Base-by-base conservation (phyloP, 2,888 invertebrate species). In the Agrochola litura region DNA sequence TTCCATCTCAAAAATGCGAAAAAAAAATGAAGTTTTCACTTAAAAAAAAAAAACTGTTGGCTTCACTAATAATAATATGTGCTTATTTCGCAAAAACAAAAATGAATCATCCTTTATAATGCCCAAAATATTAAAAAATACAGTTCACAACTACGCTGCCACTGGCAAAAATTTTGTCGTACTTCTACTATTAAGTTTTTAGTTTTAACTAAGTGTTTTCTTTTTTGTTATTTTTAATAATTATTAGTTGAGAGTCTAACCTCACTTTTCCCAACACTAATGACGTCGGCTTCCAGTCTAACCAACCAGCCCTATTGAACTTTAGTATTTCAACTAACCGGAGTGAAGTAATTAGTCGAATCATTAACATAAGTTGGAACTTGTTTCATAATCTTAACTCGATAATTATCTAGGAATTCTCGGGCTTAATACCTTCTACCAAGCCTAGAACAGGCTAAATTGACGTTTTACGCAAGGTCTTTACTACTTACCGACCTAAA, bases 311-410 rank as follows among this genome's bases (percentile, higher is more conserved):
- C n/a, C 19, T 30, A 3, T 71, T 30, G 0, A 30, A 6, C 12
- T 43, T 72, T 16, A 19, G 0, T 43, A 52, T 43, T 75, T 74
- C 10, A 52, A 60, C 22, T 43, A n/a, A 30, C 6, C 49, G 3
- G 19, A 54, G 22, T 61, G n/a, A 37, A 61, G 2, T 43, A 81
- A 76, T 70, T 19, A 58, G 0, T 37, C 1, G 58, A 58, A 58
- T 22, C n/a, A 58, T 66, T 67, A 37, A 25, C 25, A 71, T 64
- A 58, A 37, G 14, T 22, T 63, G 22, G 19, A 71, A 81, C 70
- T 65, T 25, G 77, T 67, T 71, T 63, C 52, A 22, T 75, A 74
- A 37, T 43, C 46, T 46, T 49, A 41, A n/a, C 58, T 30, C 0
- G 37, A 37, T 37, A 37, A 37, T 37, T 37, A 70, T 70, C 25